phyloP scores from a whole-genome alignment of 2,888 invertebrate species.

The Dicycla oo region DNA sequence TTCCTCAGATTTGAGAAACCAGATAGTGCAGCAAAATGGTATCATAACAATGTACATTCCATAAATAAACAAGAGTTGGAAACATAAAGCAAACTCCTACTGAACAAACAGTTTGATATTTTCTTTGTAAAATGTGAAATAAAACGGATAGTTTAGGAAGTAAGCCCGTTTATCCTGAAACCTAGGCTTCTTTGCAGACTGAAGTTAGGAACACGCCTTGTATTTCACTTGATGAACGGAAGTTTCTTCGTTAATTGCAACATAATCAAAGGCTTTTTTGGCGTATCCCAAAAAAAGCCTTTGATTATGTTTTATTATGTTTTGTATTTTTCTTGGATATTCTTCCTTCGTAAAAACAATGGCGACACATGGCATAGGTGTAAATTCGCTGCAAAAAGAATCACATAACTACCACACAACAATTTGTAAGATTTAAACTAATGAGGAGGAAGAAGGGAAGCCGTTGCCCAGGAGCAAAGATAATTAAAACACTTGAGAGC shows the following conservation, averaged over 20 bases:
- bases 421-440: background rate
- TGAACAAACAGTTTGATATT: conserved; percentile 51
- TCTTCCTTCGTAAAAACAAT: background rate
- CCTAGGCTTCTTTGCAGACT: conserved; percentile 23
- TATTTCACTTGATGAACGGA: conserved; percentile 3
- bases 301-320: too few species aligned
- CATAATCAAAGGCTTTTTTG: too few species aligned
- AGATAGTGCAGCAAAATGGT: conserved; percentile 13
- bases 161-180: conserved; percentile 41
- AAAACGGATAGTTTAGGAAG: conserved; percentile 55
- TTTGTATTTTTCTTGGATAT: too few species aligned
- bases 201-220: conserved; percentile 11
- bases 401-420: too few species aligned
- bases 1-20: conserved; percentile 23
- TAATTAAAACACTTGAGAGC: too few species aligned
- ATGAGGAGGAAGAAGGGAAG: background rate
- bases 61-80: conserved; percentile 45
- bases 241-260: too few species aligned
- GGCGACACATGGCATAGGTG: background rate
- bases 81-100: conserved; percentile 40
- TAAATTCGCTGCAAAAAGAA: background rate
- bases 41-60: conserved; percentile 43
- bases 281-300: too few species aligned
- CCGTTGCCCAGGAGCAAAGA: background rate
- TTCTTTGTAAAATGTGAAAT: conserved; percentile 55